Evolutionary conservation across 2,888 invertebrate genomes (phyloP).

Genomic region (Drosophila anceps): DNA sequence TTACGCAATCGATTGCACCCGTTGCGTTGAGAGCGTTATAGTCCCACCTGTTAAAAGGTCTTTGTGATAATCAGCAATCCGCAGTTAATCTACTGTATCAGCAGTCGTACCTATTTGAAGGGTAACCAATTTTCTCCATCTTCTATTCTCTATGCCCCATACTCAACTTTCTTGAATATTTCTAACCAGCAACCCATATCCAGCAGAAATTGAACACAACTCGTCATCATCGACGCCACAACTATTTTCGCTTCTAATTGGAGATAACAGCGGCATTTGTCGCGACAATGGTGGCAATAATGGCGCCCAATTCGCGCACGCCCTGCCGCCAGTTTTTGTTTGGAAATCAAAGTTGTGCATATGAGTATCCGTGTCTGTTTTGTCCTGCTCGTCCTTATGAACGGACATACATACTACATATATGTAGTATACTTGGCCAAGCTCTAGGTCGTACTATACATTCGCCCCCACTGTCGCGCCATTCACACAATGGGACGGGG

Average conservation of each 20-base stretch:
- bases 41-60: background rate
- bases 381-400: conserved; percentile 44
- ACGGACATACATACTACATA: conserved; percentile 4
- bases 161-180: background rate
- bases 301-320: conserved; percentile 69
- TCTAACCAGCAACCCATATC: no score
- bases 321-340: conserved; percentile 50
- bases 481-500: conserved; percentile 55
- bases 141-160: background rate
- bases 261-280: conserved; percentile 71
- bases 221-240: conserved; percentile 44
- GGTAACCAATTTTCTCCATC: background rate
- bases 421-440: conserved; percentile 14
- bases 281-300: conserved; percentile 80
- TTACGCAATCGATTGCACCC: background rate
- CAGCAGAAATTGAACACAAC: conserved; percentile 21
- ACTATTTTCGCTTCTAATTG: conserved; percentile 71
- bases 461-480: conserved; percentile 66
- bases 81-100: background rate
- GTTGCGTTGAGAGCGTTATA: no score
- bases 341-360: conserved; percentile 74
- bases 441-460: conserved; percentile 58
- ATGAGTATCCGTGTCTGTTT: conserved; percentile 57
- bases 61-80: background rate
- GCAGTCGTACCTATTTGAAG: background rate